Conservation (phyloP, 2,797 vertebrate species). For the Spizella passerina region DNA sequence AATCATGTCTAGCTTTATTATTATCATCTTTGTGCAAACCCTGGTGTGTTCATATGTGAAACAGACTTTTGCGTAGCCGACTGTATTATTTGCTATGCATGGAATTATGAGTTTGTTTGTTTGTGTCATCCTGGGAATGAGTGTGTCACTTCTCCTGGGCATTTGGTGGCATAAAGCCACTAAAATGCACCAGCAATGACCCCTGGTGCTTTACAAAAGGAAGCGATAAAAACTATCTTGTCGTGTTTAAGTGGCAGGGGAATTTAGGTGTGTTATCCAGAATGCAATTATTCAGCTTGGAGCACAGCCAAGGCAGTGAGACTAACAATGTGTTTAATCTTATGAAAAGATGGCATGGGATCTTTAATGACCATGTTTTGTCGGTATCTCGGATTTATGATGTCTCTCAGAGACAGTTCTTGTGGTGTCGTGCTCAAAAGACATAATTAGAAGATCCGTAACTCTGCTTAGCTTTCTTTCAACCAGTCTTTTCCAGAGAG, state of each 20-base stretch:
- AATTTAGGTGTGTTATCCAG: slow-evolving; percentile 36
- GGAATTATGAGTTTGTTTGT: background rate
- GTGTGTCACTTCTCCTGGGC: background rate
- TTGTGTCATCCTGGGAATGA: background rate
- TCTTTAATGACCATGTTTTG: slow-evolving; percentile 39
- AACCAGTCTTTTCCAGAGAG: slow-evolving; percentile 18
- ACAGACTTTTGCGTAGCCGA: background rate
- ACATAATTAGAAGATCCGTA: slow-evolving; percentile 41
- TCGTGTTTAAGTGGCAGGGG: background rate
- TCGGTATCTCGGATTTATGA: background rate
- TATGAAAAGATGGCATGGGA: slow-evolving; percentile 16
- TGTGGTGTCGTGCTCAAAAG: slow-evolving; percentile 8
- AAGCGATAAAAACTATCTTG: background rate
- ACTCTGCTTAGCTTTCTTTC: slow-evolving; percentile 39
- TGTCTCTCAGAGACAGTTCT: slow-evolving; percentile 25
- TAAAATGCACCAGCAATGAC: background rate
- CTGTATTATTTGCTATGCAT: background rate
- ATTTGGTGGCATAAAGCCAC: background rate
- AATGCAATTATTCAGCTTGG: slow-evolving; percentile 49
- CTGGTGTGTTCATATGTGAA: background rate
- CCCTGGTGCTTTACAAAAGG: background rate
- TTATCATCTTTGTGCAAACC: background rate
- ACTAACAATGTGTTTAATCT: slow-evolving; percentile 40
- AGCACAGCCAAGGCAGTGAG: slow-evolving; percentile 13
- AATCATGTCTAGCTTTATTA: background rate